Conservation (phyloP, 2,113 vertebrate genomes). For the Microtus pennsylvanicus region DNA sequence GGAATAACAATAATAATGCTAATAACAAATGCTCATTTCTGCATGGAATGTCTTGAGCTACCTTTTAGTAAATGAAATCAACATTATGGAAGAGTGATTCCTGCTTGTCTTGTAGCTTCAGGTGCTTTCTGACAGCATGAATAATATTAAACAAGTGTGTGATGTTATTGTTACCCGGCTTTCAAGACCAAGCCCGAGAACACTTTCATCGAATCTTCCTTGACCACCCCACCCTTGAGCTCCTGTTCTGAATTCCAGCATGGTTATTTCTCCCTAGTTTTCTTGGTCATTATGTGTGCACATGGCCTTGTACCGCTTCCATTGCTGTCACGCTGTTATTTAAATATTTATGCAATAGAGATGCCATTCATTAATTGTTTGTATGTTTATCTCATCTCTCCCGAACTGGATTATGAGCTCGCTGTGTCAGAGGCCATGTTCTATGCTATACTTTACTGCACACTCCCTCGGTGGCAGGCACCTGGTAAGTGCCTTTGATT, state of each 20-base stretch:
- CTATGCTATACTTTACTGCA: background rate
- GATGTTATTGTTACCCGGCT: background rate
- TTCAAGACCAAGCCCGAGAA: conserved; percentile 26
- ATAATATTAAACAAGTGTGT: conserved; percentile 4
- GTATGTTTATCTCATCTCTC: conserved; percentile 56
- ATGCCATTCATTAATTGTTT: conserved; percentile 57
- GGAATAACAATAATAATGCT: background rate
- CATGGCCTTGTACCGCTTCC: conserved; percentile 41
- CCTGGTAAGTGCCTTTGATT: conserved; percentile 63
- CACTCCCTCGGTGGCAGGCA: background rate
- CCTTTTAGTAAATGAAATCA: background rate
- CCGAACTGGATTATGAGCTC: background rate
- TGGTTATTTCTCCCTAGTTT: conserved; percentile 44
- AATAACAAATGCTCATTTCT: background rate
- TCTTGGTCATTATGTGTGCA: background rate
- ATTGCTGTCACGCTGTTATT: conserved; percentile 45
- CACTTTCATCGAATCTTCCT: background rate
- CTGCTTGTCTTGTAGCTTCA: background rate
- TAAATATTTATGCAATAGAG: conserved; percentile 52
- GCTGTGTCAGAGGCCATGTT: conserved; percentile 36
- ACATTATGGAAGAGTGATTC: background rate
- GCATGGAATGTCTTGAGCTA: background rate
- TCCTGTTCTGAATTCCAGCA: background rate
- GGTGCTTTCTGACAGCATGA: background rate
- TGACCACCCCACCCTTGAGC: background rate